Evolutionary conservation across 2,113 vertebrate species (phyloP).

Genomic region (Pseudopodoces humilis): DNA sequence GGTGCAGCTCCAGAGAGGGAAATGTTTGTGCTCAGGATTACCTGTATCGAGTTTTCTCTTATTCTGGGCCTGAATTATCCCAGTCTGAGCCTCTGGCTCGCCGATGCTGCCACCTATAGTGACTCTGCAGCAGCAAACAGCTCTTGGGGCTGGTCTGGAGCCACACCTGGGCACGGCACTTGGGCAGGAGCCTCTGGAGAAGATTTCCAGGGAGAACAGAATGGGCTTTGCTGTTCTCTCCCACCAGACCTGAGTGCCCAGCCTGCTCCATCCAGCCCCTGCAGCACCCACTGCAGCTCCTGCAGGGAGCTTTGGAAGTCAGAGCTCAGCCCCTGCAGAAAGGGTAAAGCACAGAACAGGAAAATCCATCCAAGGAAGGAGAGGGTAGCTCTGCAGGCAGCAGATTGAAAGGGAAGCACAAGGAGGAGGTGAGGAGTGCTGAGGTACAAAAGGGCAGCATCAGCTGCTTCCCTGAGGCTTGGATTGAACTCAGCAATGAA

Average conservation of each 20-base stretch:
- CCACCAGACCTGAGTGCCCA: rapidly evolving
- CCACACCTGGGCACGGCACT: rapidly evolving
- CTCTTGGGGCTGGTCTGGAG: not conserved
- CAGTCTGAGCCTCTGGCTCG: not conserved
- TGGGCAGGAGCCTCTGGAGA: not conserved
- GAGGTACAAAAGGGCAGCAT: not conserved
- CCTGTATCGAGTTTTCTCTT: not conserved
- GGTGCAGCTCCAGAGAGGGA: not conserved
- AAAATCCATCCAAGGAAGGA: not conserved
- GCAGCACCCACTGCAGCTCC: not conserved
- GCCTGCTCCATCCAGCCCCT: rapidly evolving
- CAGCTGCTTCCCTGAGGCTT: not conserved
- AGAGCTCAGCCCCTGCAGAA: not conserved
- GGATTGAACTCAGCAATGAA: rapidly evolving
- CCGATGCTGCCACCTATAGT: slow-evolving; percentile 69
- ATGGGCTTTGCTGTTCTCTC: not conserved
- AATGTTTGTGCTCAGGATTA: not conserved
- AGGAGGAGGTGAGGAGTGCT: not conserved
- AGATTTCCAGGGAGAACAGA: too few species aligned
- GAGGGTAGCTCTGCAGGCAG: not conserved
- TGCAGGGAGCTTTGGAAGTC: rapidly evolving
- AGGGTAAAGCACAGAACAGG: rapidly evolving
- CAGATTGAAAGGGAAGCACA: not conserved
- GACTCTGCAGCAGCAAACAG: not conserved
- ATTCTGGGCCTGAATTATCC: not conserved